Base-by-base conservation (phyloP, 2,888 invertebrate species). In the Agrochola lota region DNA sequence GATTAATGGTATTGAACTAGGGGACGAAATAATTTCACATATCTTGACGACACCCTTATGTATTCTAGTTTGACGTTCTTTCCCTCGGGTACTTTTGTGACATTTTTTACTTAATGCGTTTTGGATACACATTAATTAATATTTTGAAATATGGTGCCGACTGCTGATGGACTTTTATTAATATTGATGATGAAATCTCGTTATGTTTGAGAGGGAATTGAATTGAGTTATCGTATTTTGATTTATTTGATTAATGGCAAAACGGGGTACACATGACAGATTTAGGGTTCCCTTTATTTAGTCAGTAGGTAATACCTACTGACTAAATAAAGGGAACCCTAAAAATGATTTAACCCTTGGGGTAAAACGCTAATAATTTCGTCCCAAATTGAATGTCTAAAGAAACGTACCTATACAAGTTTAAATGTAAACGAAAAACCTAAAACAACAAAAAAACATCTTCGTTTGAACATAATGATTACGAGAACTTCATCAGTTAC, bases 1-100 rank as follows among this genome's bases (percentile, higher is more conserved):
- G 96, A 96, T 96, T 96, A 96, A 96, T 96, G 95, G 91, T 86
- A 87, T 89, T 88, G 92, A 91, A 92, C 92, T 89, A 88, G 94
- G 95, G 91, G 88, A 85, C 85, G 77, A 84, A 92, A 93, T 93
- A 91, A 92, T 91, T 92, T 90, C 89, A 88, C 88, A 91, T 93
- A 92, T 93, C 92, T 92, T 89, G 90, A 91, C 84, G 85, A 90
- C 88, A 90, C 91, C 91, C 91, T 88, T 89, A 86, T 81, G 78
- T 88, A 87, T 85, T 83, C 82, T 74, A 69, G 80, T 78, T 79
- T 82, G 74, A 78, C 86, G 78, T 89, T 89, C 84, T 84, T 83
- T 89, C 84, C 85, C 82, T 80, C 63, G 81, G 85, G 86, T 84
- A 80, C 78, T 83, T 87, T 88, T 85, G 85, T 87, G 77, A 80